These are phyloP conservation scores for Colletes gigas DNA, from an alignment of 1,140 invertebrate genomes.

Conservation along the genomic window DNA sequence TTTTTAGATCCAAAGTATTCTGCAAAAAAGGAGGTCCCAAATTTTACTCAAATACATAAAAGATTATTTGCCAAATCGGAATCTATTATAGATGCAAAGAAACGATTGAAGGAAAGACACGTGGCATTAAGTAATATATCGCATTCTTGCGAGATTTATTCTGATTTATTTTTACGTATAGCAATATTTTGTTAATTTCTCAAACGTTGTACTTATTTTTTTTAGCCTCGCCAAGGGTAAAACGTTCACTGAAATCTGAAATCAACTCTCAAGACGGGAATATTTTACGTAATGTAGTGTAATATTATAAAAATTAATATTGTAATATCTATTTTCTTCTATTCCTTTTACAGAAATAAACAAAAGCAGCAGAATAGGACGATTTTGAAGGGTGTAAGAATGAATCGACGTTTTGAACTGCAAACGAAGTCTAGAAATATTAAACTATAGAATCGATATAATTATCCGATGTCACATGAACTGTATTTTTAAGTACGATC, in stretches of 20 bases:
- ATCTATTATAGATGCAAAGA: slow-evolving; percentile 83
- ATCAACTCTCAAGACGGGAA: slow-evolving; percentile 1
- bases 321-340: not conserved
- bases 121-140: slow-evolving; percentile 61
- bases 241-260: slow-evolving; percentile 1
- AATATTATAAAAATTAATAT: not conserved
- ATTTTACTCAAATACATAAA: slow-evolving; percentile 85
- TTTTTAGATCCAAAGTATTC: slow-evolving; percentile 59
- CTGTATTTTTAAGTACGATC: not conserved
- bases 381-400: slow-evolving; percentile 83
- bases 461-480: not conserved
- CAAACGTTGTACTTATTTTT: not conserved
- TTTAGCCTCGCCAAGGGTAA: not conserved
- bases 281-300: slow-evolving; percentile 10
- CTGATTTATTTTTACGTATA: not conserved
- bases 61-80: slow-evolving; percentile 85
- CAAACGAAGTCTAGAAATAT: slow-evolving; percentile 82
- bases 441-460: slow-evolving; percentile 21
- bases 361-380: slow-evolving; percentile 77
- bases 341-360: slow-evolving; percentile 65
- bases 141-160: not conserved
- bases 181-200: not conserved
- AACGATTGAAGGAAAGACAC: slow-evolving; percentile 79
- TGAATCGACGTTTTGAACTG: slow-evolving; percentile 85
- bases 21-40: slow-evolving; percentile 81